A percentile compares a stretch with the other conserved stretches of the same genome.
phyloP scores from a whole-genome alignment of 2,888 invertebrate species.

The Hirtodrosophila confusa region DNA sequence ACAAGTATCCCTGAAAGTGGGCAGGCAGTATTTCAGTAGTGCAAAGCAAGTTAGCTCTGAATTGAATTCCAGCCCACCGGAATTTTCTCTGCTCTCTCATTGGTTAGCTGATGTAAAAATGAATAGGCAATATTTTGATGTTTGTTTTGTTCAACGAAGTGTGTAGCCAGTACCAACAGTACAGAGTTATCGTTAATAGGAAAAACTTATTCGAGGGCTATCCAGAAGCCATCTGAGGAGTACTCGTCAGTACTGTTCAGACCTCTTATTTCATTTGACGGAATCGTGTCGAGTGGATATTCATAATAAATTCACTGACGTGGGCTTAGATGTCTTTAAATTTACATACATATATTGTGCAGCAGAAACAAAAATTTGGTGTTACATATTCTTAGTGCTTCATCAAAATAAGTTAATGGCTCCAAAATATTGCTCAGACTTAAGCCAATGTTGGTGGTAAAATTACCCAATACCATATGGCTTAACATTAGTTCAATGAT shows the following conservation, averaged over 20 bases:
- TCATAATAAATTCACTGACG: conserved; percentile 84
- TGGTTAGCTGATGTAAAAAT: conserved; percentile 58
- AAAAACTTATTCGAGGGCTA: conserved; percentile 85
- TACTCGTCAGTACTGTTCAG: conserved; percentile 85
- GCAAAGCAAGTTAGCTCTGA: conserved; percentile 29
- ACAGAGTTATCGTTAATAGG: conserved; percentile 81
- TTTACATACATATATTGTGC: conserved; percentile 76
- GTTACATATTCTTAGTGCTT: conserved; percentile 71
- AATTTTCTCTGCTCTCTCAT: conserved; percentile 41
- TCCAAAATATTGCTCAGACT: conserved; percentile 41
- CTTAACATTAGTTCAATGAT: conserved; percentile 8
- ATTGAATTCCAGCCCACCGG: conserved; percentile 47
- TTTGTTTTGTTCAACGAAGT: conserved; percentile 76
- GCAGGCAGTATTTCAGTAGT: conserved; percentile 37
- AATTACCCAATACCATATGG: conserved; percentile 19
- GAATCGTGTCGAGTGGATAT: conserved; percentile 85
- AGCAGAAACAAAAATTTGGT: conserved; percentile 69
- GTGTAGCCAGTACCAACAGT: conserved; percentile 77
- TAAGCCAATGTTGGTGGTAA: conserved; percentile 35
- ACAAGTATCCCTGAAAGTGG: conserved; percentile 31
- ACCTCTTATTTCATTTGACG: conserved; percentile 85
- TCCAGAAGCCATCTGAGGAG: conserved; percentile 85
- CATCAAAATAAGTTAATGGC: conserved; percentile 61
- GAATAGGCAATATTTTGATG: conserved; percentile 75
- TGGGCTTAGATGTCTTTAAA: conserved; percentile 82